phyloP scores from a whole-genome alignment of 2,888 invertebrate species.

The Stenotaenia linearis region DNA sequence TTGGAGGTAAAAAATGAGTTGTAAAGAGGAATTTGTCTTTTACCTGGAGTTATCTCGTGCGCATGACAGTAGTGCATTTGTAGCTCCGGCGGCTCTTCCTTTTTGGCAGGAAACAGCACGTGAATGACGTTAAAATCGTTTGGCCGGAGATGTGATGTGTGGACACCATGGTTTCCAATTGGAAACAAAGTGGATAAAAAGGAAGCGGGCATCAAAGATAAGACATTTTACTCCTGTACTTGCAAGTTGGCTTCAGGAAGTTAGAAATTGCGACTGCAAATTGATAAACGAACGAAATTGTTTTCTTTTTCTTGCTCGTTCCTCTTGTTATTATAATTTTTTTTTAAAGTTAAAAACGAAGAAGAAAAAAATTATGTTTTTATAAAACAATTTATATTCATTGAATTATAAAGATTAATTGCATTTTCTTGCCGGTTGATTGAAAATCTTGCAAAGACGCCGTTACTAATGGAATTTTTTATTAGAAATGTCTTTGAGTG shows the following conservation, averaged over 20 bases:
- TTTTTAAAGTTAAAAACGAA: background rate
- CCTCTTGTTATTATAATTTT: background rate
- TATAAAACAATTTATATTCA: slow-evolving; percentile 3
- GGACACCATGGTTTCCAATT: background rate
- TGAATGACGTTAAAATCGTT: background rate
- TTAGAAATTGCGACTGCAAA: background rate
- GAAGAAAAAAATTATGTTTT: background rate
- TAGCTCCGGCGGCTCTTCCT: background rate
- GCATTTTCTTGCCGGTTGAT: slow-evolving; percentile 1
- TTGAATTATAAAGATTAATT: slow-evolving; percentile 13
- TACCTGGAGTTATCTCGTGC: background rate
- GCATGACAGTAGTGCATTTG: background rate
- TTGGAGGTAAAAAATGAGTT: too few relatives aligned
- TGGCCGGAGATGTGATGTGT: slow-evolving; percentile 5
- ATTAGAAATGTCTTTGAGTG: slow-evolving; percentile 11
- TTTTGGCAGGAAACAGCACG: background rate
- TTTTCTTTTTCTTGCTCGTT: background rate
- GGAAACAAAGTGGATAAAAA: background rate
- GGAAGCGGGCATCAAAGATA: background rate
- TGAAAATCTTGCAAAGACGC: slow-evolving; percentile 6
- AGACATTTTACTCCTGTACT: background rate
- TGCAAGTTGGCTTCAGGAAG: background rate
- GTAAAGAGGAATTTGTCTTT: background rate
- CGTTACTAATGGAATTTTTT: slow-evolving; percentile 14
- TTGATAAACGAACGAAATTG: background rate